A percentile compares a stretch with the other conserved stretches of the same genome.
These are phyloP conservation scores for Drosophila hydei DNA, from an alignment of 1,140 invertebrate species.

Conservation along the genomic window DNA sequence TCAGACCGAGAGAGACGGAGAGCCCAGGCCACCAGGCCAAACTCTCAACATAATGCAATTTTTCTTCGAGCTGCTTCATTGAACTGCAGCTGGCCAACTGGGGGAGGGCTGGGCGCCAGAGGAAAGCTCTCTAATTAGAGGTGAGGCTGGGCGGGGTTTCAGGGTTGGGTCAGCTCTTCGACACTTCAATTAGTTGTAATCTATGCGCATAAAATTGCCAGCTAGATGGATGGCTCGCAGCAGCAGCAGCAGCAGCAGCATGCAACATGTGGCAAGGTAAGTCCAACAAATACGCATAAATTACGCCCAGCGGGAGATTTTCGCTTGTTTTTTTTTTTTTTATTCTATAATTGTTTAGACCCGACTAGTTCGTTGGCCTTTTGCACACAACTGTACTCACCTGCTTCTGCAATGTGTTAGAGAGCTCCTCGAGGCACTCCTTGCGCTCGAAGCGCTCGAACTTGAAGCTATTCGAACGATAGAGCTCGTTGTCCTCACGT, in stretches of 20 bases:
- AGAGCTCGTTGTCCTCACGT: constrained; percentile 91
- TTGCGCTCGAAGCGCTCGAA: constrained; percentile 90
- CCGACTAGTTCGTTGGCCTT: background rate
- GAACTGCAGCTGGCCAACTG: constrained; percentile 15
- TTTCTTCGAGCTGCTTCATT: constrained; percentile 28
- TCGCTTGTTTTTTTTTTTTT: too few species aligned
- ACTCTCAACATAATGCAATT: constrained; percentile 62
- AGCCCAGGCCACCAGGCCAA: too few species aligned
- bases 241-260: constrained; percentile 2
- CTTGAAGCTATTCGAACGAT: constrained; percentile 93
- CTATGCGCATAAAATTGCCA: constrained; percentile 72
- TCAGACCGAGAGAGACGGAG: too few species aligned
- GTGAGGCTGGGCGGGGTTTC: constrained; percentile 9
- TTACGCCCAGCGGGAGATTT: constrained; percentile 21
- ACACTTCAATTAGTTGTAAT: constrained; percentile 65
- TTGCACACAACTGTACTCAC: constrained; percentile 63
- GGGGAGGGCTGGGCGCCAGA: too few species aligned
- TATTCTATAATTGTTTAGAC: background rate
- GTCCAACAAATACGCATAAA: constrained; percentile 29
- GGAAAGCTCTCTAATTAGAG: constrained; percentile 49
- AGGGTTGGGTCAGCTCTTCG: constrained; percentile 26
- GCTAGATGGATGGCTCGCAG: constrained; percentile 19
- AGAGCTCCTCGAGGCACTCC: constrained; percentile 86
- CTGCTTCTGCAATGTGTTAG: constrained; percentile 85
- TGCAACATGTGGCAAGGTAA: constrained; percentile 64